These are phyloP conservation scores for Cyprinodon tularosa DNA, from an alignment of 2,113 vertebrate genomes.

Conservation along the genomic window DNA sequence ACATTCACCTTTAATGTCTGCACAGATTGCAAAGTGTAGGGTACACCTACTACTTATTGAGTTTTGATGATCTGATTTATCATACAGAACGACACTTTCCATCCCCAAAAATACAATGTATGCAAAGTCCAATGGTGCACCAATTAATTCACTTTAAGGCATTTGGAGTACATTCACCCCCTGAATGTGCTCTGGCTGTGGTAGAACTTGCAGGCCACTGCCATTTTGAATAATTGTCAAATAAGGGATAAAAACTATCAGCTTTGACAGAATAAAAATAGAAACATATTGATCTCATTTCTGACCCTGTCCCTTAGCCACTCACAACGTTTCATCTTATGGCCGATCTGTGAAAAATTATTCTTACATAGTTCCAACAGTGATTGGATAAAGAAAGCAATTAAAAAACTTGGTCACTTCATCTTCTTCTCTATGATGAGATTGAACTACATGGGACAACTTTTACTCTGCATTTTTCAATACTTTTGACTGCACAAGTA, in stretches of 20 bases:
- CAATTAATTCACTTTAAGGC: constrained; percentile 30
- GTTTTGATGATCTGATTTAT: constrained; percentile 24
- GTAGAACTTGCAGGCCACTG: constrained; percentile 66
- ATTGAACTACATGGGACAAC: not conserved
- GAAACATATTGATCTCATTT: constrained; percentile 77
- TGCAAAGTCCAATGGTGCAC: constrained; percentile 20
- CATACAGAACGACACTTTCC: constrained; percentile 16
- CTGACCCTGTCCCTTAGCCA: constrained; percentile 68
- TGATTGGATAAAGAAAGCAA: constrained; percentile 45
- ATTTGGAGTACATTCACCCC: constrained; percentile 42
- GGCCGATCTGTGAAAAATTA: constrained; percentile 56
- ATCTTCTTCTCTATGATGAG: not conserved
- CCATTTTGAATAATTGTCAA: constrained; percentile 76
- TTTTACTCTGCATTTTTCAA: not conserved
- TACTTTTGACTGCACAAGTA: not conserved
- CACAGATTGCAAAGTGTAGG: not conserved
- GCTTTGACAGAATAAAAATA: constrained; percentile 60
- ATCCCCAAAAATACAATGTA: constrained; percentile 14
- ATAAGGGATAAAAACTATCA: constrained; percentile 83
- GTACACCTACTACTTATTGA: constrained; percentile 17
- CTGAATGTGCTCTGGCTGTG: constrained; percentile 35
- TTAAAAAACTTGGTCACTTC: constrained; percentile 22
- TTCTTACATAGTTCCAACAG: constrained; percentile 67
- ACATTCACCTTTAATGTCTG: not conserved
- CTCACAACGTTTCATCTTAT: constrained; percentile 63